Base-by-base conservation (phyloP, 2,797 vertebrate species). In the Cetoscarus ocellatus region DNA sequence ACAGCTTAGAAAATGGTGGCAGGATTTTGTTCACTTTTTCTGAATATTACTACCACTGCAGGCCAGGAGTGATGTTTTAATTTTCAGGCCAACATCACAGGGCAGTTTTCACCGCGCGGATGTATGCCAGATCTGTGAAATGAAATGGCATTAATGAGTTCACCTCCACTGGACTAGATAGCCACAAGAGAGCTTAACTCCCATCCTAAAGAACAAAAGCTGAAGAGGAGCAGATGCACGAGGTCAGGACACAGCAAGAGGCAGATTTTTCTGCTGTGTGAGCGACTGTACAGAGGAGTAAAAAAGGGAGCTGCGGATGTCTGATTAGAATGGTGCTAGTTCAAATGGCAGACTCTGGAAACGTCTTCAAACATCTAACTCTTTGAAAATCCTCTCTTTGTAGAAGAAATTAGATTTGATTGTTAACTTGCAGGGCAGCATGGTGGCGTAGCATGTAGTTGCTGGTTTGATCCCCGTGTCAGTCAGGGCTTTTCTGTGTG, bases 201-300 rank as follows among this genome's bases (percentile, higher is more conserved):
- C 18, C 67, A 79, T 85, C 64, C 43, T 49, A 48, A 36, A 71
- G 82, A 89, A 90, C 80, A 86, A 87, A 82, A 88, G 80, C 86
- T 7, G 1, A 11, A 64, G 60, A 77, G 73, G 70, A 86, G 85
- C 83, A 89, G 77, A 83, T 83, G 80, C 75, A 62, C 47, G 62
- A 78, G 80, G 87, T 85, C 85, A 85, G 82, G 80, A 86, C 82
- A 82, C 67, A 71, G 75, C 73, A 81, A 88, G 70, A 38, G 73
- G 84, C 85, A 82, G 74, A 77, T 89, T 90, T 84, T 89, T 91
- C 79, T 91, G 87, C 90, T 87, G 84, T 51, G 84, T 90, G 82
- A 84, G 85, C 89, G 85, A 84, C 73, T 80, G 82, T 19, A 79
- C 47, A 36, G 80, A 67, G 58, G 68, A 73, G 67, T 63, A 40